These are phyloP conservation scores for Carassius carassius DNA, from an alignment of 2,113 vertebrate genomes.

Conservation along the genomic window DNA sequence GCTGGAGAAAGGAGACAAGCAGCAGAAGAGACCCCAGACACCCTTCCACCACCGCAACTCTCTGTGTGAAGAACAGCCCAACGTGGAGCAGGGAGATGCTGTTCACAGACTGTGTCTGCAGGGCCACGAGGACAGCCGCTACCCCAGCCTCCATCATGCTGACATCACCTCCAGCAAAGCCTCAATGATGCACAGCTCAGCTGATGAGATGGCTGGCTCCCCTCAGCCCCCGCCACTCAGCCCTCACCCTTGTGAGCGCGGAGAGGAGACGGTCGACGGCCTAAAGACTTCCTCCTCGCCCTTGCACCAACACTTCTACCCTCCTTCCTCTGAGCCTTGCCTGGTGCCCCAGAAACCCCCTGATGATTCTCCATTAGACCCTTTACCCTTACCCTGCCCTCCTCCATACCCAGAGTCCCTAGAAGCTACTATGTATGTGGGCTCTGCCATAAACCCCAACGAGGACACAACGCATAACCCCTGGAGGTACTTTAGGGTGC, in stretches of 20 bases:
- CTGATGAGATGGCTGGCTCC: constrained; percentile 82
- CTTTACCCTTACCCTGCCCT: constrained; percentile 81
- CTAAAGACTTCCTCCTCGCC: constrained; percentile 88
- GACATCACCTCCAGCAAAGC: constrained; percentile 80
- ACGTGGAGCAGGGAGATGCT: constrained; percentile 82
- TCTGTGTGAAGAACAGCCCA: constrained; percentile 81
- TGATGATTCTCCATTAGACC: constrained; percentile 82
- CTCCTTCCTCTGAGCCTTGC: constrained; percentile 88
- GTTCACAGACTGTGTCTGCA: constrained; percentile 86
- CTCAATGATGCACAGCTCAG: constrained; percentile 81
- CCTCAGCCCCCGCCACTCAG: constrained; percentile 94
- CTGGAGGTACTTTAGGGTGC: constrained; percentile 94
- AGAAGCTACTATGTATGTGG: constrained; percentile 87
- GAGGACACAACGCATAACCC: constrained; percentile 85
- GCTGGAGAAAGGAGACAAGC: constrained; percentile 94
- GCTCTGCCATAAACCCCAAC: constrained; percentile 84
- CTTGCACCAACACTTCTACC: constrained; percentile 91
- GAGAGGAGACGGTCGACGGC: constrained; percentile 78
- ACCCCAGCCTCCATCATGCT: constrained; percentile 84
- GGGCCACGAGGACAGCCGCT: constrained; percentile 84
- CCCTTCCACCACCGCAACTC: constrained; percentile 94
- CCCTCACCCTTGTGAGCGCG: constrained; percentile 89
- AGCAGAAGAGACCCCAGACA: constrained; percentile 92
- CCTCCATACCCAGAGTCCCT: constrained; percentile 82
- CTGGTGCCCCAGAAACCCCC: constrained; percentile 84